These are phyloP conservation scores for Drosophila nr. fundita DNA, from an alignment of 2,888 invertebrate genomes.

Conservation along the genomic window DNA sequence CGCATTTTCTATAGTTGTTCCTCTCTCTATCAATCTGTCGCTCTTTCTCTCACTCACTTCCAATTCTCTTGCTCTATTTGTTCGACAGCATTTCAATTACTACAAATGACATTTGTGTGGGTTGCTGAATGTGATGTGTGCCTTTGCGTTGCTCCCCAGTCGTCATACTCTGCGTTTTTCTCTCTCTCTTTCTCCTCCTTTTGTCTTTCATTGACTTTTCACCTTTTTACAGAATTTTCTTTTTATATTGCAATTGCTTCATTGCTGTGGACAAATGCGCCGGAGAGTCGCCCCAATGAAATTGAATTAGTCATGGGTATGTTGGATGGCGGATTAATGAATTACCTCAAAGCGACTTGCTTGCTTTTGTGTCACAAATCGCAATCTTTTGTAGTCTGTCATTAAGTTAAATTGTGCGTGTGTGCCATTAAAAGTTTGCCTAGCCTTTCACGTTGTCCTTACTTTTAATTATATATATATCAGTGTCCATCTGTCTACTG, in stretches of 20 bases:
- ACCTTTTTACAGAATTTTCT: conserved; percentile 37
- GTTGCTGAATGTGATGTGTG: conserved; percentile 37
- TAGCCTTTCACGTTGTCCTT: conserved; percentile 39
- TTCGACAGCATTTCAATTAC: conserved; percentile 76
- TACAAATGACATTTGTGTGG: conserved; percentile 69
- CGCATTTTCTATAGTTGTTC: conserved; percentile 21
- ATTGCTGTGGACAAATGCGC: conserved; percentile 23
- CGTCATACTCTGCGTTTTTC: conserved; percentile 14
- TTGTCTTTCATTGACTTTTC: conserved; percentile 69
- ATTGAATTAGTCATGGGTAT: conserved; percentile 32
- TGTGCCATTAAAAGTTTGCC: conserved; percentile 69
- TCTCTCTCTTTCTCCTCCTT: conserved; percentile 5
- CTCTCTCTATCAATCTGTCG: neutral
- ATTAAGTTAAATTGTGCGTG: conserved; percentile 77
- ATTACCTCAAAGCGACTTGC: conserved; percentile 73
- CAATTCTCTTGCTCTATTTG: conserved; percentile 57
- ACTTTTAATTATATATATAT: conserved; percentile 76
- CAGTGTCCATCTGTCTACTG: conserved; percentile 31
- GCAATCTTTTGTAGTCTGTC: conserved; percentile 69
- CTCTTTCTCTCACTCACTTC: conserved; percentile 5
- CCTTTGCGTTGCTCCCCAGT: conserved; percentile 13
- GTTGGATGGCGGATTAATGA: conserved; percentile 63
- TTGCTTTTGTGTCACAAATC: conserved; percentile 66
- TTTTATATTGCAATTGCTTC: conserved; percentile 22
- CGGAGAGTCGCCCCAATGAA: conserved; percentile 31